Percentiles rank a stretch among this genome's conserved stretches.
Conservation (phyloP, 1,140 invertebrate genomes). For the Psilanteris sp. region DNA sequence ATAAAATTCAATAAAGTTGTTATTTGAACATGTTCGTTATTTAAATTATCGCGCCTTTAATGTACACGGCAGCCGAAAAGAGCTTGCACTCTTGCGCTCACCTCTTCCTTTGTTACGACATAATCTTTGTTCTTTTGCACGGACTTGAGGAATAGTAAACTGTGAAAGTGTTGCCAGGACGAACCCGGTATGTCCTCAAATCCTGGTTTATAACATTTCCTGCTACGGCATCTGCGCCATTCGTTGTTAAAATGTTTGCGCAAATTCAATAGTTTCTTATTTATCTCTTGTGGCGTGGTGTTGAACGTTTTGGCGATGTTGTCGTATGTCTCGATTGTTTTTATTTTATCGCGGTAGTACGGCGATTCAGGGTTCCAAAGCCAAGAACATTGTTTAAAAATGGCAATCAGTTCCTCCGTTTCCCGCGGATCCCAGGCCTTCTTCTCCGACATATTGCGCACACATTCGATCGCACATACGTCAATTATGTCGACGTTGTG, state of each 20-base stretch:
- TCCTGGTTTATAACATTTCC: conserved; percentile 49
- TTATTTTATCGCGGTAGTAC: conserved; percentile 50
- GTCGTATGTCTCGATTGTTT: conserved; percentile 51
- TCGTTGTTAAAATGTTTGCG: conserved; percentile 60
- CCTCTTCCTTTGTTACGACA: conserved; percentile 36
- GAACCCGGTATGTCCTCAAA: conserved; percentile 53
- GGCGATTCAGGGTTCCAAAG: conserved; percentile 45
- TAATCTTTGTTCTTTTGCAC: conserved; percentile 43
- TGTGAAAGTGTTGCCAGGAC: conserved; percentile 52
- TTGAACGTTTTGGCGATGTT: conserved; percentile 36
- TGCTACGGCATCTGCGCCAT: conserved; percentile 51
- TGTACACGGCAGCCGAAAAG: background rate
- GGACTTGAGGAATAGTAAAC: conserved; percentile 42
- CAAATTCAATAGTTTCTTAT: conserved; percentile 56
- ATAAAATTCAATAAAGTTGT: no score
- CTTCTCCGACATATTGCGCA: conserved; percentile 55
- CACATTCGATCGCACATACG: conserved; percentile 40
- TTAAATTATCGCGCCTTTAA: conserved; percentile 21
- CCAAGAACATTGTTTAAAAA: conserved; percentile 53
- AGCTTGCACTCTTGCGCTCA: background rate
- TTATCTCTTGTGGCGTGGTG: conserved; percentile 49
- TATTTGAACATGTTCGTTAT: background rate
- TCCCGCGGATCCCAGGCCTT: conserved; percentile 51
- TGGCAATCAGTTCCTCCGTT: conserved; percentile 48
- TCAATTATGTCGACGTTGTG: conserved; percentile 33